Conservation (phyloP, 2,113 vertebrate genomes). For the Muntiacus muntjak region DNA sequence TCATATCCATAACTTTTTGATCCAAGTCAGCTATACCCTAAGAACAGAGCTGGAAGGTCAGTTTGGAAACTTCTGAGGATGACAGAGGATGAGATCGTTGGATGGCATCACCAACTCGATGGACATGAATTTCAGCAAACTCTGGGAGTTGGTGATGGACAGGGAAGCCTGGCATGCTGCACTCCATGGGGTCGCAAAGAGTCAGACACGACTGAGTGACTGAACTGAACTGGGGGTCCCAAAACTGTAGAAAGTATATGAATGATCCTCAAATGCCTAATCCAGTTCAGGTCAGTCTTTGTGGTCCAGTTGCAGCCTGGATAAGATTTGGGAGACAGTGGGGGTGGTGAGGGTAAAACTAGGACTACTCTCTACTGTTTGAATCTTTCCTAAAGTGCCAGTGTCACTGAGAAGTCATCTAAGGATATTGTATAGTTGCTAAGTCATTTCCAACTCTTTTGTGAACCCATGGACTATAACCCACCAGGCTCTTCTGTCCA, state of each 20-base stretch:
- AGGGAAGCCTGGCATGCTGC: neutral
- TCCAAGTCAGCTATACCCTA: neutral
- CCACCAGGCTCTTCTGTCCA: neutral
- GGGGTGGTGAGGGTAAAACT: neutral
- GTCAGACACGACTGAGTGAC: neutral
- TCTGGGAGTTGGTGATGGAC: neutral
- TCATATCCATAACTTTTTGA: neutral
- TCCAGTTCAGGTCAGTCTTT: neutral
- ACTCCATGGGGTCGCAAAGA: neutral
- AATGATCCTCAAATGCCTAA: neutral
- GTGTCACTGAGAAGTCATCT: neutral
- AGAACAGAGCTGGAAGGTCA: neutral
- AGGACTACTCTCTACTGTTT: neutral
- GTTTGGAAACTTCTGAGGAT: neutral
- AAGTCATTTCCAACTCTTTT: neutral
- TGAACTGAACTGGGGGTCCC: neutral
- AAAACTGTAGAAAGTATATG: neutral
- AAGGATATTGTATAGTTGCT: neutral
- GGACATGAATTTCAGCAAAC: neutral
- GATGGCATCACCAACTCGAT: neutral
- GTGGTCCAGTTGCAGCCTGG: neutral
- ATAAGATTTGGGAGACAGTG: neutral
- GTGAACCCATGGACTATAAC: neutral
- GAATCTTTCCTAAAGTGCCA: neutral
- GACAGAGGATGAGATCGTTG: neutral